Conservation (phyloP, 2,888 invertebrate species). For the Limenitis camilla region DNA sequence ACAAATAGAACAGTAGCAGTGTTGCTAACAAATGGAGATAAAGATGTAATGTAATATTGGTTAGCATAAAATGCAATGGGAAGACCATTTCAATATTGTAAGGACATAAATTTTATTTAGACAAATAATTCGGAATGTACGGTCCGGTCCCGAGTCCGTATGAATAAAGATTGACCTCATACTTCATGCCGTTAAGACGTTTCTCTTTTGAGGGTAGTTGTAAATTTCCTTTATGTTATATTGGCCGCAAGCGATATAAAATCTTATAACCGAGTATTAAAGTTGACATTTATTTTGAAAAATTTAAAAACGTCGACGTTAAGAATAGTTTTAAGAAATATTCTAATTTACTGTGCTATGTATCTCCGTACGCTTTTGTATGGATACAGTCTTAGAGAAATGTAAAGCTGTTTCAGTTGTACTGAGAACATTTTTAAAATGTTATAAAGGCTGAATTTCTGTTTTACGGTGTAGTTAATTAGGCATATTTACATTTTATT, state of each 20-base stretch:
- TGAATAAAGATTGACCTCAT: conserved; percentile 58
- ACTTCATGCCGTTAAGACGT: conserved; percentile 52
- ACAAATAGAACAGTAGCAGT: too few relatives aligned
- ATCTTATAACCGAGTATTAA: conserved; percentile 1
- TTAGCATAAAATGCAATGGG: not conserved
- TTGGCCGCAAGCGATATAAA: conserved; percentile 3
- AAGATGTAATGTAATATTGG: not conserved
- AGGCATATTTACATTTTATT: too few relatives aligned
- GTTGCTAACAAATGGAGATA: not conserved
- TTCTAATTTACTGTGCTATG: conserved; percentile 7
- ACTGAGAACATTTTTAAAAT: too few relatives aligned
- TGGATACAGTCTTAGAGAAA: not conserved
- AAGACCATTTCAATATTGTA: not conserved
- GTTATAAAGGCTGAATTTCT: too few relatives aligned
- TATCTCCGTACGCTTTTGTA: conserved; percentile 3
- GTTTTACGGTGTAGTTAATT: too few relatives aligned
- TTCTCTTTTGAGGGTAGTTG: conserved; percentile 57
- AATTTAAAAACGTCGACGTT: conserved; percentile 1
- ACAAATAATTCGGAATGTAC: conserved; percentile 47
- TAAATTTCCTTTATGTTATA: conserved; percentile 45
- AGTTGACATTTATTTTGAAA: not conserved
- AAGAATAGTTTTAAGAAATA: conserved; percentile 9
- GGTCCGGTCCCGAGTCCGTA: conserved; percentile 34
- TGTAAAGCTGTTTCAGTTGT: not conserved
- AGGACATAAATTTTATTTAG: conserved; percentile 39